These are phyloP conservation scores for Teinopalpus imperialis DNA, from an alignment of 2,888 invertebrate genomes.

Conservation along the genomic window DNA sequence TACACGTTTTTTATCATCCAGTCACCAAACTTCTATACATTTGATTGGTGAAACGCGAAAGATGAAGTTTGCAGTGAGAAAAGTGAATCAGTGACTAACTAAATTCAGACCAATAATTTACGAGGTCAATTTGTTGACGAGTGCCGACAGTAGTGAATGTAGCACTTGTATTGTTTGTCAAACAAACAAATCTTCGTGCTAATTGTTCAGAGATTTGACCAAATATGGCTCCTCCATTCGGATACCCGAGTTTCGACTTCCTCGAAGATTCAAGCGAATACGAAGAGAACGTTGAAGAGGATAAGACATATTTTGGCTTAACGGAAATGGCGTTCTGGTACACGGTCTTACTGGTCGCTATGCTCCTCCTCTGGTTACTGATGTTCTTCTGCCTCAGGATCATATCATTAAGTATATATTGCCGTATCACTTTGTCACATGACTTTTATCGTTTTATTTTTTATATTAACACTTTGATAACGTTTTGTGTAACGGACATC, in stretches of 20 bases:
- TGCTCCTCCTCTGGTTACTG: conserved; percentile 62
- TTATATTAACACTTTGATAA: conserved; percentile 2
- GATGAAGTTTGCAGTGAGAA: conserved; percentile 23
- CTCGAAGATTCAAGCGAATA: conserved; percentile 29
- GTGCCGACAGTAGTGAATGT: conserved; percentile 32
- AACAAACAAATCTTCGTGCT: conserved; percentile 34
- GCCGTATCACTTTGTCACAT: conserved; percentile 16
- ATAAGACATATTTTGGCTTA: conserved; percentile 33
- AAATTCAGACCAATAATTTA: conserved; percentile 54
- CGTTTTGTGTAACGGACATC: neutral
- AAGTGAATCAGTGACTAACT: conserved; percentile 5
- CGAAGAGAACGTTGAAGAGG: conserved; percentile 35
- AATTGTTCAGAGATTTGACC: conserved; percentile 15
- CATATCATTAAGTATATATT: conserved; percentile 50
- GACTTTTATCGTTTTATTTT: conserved; percentile 12
- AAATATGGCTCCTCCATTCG: conserved; percentile 61
- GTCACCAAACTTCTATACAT: conserved; percentile 17
- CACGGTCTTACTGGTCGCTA: conserved; percentile 51
- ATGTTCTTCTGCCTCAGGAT: conserved; percentile 63
- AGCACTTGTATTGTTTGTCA: conserved; percentile 40
- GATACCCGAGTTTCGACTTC: conserved; percentile 46
- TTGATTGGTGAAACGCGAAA: conserved; percentile 18
- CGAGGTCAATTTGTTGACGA: conserved; percentile 49
- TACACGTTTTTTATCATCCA: conserved; percentile 11
- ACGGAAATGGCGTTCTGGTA: conserved; percentile 66